Evolutionary conservation across 2,888 invertebrate species (phyloP), one percentile per base, ranked within the genome.

Genomic region (Diplazon laetatorius): DNA sequence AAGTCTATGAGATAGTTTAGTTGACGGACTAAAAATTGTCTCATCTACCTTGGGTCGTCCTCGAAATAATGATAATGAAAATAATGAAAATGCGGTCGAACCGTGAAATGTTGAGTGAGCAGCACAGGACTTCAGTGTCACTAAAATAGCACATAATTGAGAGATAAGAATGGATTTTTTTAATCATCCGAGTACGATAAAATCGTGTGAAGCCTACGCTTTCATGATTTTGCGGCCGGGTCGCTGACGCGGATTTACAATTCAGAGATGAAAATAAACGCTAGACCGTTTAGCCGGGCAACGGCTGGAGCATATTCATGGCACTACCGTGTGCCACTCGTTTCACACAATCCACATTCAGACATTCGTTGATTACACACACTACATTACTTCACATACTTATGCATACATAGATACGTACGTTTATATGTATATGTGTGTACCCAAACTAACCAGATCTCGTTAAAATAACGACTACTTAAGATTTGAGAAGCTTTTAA

Each of bases 251-350:
- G 46, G 46, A 79, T 87, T 86, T 85, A 86, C 82, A 84, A 83
- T 84, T 83, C 80, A 37, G 39, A 80, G 86, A 85, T 88, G 88
- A 85, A 87, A 87, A 88, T 88, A 88, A 88, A 86, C 88, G 80
- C 69, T 62, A 73, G 79, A 81, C 80, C 82, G 78, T 80, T 84
- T 82, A 76, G 80, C 63, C 76, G 70, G 44, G 81, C 77, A 70
- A 69, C 70, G 68, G 76, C 76, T 78, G 76, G 63, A 76, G 57
- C 75, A 73, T 81, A 83, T 77, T 82, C 70, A 80, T 76, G 81
- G 84, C 85, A 86, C 86, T 87, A 86, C 81, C 81, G 82, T 81
- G 80, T 73, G 60, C 74, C 55, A 57, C 69, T 70, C 80, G 79
- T 78, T 70, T 60, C 75, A 77, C 76, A 70, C 79, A 79, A 73